Evolutionary conservation across 2,797 vertebrate species (phyloP).

Genomic region (Crax fasciolata): DNA sequence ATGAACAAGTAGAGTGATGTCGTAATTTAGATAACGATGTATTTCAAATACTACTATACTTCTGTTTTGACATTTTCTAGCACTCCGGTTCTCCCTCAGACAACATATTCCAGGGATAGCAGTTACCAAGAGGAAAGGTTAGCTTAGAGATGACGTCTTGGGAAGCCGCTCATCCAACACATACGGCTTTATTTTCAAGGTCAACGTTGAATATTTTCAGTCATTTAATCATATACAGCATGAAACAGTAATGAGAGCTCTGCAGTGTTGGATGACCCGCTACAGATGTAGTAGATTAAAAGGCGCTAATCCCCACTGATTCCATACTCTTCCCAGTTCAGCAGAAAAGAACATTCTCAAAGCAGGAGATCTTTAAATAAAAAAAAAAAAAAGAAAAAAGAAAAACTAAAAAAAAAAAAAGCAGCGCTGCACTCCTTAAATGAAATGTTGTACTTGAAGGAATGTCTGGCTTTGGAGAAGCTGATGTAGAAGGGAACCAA

Average conservation of each 20-base stretch:
- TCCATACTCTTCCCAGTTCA: slow-evolving; percentile 70
- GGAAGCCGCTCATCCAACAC: slow-evolving; percentile 76
- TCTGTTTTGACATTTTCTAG: neutral
- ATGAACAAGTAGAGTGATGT: neutral
- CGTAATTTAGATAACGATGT: neutral
- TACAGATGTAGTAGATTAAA: slow-evolving; percentile 88
- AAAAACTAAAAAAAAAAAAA: neutral
- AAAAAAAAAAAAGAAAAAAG: neutral
- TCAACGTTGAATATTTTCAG: slow-evolving; percentile 69
- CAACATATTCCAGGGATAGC: neutral
- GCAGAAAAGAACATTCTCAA: slow-evolving; percentile 73
- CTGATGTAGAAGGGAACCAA: slow-evolving; percentile 56
- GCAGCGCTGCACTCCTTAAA: slow-evolving; percentile 49
- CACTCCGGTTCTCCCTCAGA: neutral
- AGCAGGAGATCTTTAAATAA: slow-evolving; percentile 18
- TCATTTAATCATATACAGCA: slow-evolving; percentile 74
- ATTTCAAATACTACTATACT: slow-evolving; percentile 26
- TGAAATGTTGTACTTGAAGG: slow-evolving; percentile 72
- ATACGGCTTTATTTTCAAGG: slow-evolving; percentile 77
- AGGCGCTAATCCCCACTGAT: slow-evolving; percentile 83
- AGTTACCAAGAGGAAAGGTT: slow-evolving; percentile 36
- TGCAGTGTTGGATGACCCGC: slow-evolving; percentile 68
- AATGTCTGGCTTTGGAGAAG: slow-evolving; percentile 83
- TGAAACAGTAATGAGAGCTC: slow-evolving; percentile 65
- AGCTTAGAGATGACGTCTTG: slow-evolving; percentile 48